Base-by-base conservation (phyloP, 2,888 invertebrate species). In the Pardosa pseudoannulata region DNA sequence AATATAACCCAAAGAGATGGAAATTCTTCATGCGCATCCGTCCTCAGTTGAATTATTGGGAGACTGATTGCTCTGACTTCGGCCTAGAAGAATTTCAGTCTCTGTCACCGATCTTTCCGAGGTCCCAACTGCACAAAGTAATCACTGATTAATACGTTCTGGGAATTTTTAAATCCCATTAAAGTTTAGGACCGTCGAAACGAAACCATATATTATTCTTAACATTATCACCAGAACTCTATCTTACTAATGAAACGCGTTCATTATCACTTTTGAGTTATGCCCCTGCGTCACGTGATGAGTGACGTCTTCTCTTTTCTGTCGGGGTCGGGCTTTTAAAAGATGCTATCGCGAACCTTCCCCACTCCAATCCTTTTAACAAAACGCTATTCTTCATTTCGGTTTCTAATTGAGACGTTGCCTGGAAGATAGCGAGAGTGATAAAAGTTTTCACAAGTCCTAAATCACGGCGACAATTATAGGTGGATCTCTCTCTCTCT, bases 371-470 rank as follows among this genome's bases (percentile, higher is more conserved):
- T 85, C 83, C 83, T 85, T 85, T 85, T 78, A 85, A 83, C 82
- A 83, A 83, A 83, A 83, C 65, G 78, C 78, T 36, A 85, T 85
- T 71, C 78, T 78, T 85, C 83, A 85, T 85, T 82, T 70, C 70
- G 64, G 75, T 75, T 82, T 85, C 83, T 85, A 85, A 85, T 85
- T 85, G 83, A 85, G 83, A 85, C 83, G 78, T 85, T 41, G 72
- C 32, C 72, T 41, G 41, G 11, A 73, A 67, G 83, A 85, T 85
- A 67, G 78, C 11, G 70, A 11, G 13, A 46, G 32, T 73, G 83
- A 85, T 85, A 85, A 85, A 85, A 85, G 78, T 85, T 85, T 83
- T 85, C 78, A 76, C 83, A 79, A 79, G 71, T 79, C 73, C 68
- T 85, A 79, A 85, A 85, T 85, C 83, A 85, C 5, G 23, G 56